Conservation (phyloP, 2,888 invertebrate species). For the Amphimallon solstitiale region DNA sequence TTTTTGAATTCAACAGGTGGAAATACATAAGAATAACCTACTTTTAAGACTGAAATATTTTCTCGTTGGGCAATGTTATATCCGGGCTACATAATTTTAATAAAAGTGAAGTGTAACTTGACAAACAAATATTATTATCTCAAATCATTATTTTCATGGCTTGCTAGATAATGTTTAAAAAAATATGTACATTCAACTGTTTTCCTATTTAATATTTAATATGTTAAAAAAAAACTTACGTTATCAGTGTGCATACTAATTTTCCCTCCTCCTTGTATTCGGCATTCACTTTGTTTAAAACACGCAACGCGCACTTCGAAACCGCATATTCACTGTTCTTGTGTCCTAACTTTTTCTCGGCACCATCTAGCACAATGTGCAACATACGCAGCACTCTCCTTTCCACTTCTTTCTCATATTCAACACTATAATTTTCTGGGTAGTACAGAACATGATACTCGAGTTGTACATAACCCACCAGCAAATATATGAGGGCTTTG, state of each 20-base stretch:
- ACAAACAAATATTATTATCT: too few relatives aligned
- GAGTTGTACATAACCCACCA: slow-evolving; percentile 51
- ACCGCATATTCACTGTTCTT: background rate
- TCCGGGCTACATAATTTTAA: too few relatives aligned
- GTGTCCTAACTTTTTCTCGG: background rate
- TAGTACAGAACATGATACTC: slow-evolving; percentile 52
- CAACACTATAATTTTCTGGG: slow-evolving; percentile 37
- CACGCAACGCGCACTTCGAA: slow-evolving; percentile 7
- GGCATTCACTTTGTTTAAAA: background rate
- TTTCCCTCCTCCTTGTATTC: slow-evolving; percentile 7
- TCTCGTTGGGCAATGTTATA: too few relatives aligned
- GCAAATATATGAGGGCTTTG: slow-evolving; percentile 43
- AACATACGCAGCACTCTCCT: slow-evolving; percentile 40
- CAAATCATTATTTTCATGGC: too few relatives aligned
- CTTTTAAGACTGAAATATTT: too few relatives aligned
- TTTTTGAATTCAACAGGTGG: too few relatives aligned
- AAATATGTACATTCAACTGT: too few relatives aligned
- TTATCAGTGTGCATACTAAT: slow-evolving; percentile 7
- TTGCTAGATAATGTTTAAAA: too few relatives aligned
- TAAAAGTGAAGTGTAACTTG: too few relatives aligned
- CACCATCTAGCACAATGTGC: slow-evolving; percentile 32
- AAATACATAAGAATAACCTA: too few relatives aligned
- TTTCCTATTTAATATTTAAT: too few relatives aligned
- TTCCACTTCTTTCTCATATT: slow-evolving; percentile 45
- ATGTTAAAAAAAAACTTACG: slow-evolving; percentile 3